Conservation (phyloP, 2,797 vertebrate species). For the Geotrypetes seraphini region DNA sequence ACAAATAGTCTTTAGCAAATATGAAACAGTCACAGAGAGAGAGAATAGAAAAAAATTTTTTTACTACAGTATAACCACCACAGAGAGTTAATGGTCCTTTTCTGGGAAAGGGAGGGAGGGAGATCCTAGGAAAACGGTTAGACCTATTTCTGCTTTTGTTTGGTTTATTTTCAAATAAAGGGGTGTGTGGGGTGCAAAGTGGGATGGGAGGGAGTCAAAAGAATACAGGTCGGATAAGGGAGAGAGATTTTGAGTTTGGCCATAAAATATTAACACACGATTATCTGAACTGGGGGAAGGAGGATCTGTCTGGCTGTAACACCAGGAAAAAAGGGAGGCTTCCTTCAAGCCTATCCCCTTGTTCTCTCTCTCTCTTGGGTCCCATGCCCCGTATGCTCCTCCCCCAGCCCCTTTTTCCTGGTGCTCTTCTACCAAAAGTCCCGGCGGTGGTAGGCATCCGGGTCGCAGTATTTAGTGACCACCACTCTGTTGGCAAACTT, state of each 20-base stretch:
- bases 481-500: constrained; percentile 93
- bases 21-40: constrained; percentile 40
- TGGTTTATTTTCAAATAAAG: constrained; percentile 2
- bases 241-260: constrained; percentile 41
- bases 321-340: constrained; percentile 5
- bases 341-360: constrained; percentile 4
- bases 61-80: constrained; percentile 34
- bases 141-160: background rate
- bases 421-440: constrained; percentile 78
- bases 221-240: constrained; percentile 23
- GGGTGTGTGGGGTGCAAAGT: constrained; percentile 3
- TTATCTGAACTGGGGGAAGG: constrained; percentile 15
- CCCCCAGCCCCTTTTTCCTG: background rate
- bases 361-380: constrained; percentile 9
- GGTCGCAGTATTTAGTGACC: constrained; percentile 93
- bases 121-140: constrained; percentile 2
- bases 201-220: constrained; percentile 8
- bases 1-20: constrained; percentile 49
- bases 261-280: constrained; percentile 44
- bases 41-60: constrained; percentile 8
- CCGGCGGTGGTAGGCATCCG: constrained; percentile 85
- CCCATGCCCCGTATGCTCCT: constrained; percentile 15
- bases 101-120: background rate
- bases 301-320: constrained; percentile 5
- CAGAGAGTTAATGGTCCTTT: constrained; percentile 3